Evolutionary conservation across 2,797 vertebrate genomes (phyloP), one percentile per base, ranked within the genome.

Genomic region (Squalus acanthias): DNA sequence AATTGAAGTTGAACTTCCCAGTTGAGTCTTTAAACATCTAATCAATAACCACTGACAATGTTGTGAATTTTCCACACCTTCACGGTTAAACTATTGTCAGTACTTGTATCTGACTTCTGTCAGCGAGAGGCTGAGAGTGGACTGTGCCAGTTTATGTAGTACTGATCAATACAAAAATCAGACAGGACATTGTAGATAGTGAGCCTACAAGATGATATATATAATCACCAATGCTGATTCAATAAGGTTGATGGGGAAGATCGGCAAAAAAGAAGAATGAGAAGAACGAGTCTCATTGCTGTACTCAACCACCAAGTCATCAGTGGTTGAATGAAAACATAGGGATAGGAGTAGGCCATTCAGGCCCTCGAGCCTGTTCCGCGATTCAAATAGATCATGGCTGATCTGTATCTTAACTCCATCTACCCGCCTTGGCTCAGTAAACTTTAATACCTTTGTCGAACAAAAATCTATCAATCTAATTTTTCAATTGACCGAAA

Each of bases 1-100:
- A 95, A 72, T 69, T 50, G 93, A 72, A 69, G 93, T 70, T 95
- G 93, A 94, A 70, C 24, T 95, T 69, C 93, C 67, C 67, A 70
- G 26, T 70, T 53, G 67, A 95, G 65, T 70, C 93, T 72, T 95
- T 70, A 46, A 95, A 53, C 93, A n/a, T 15, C 93, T 95, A 53
- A 95, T 95, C 93, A 95, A 69, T 95, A 69, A 72, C 67, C 12
- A 29, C 10, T 24, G 22, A 95, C 65, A 95, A 20, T 3, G 20
- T 72, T 26, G 39, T 46, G 63, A 67, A 70, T 95, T 72, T 95
- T 70, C 67, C 46, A 53, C 65, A 95, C 70, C 50, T 95, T 72
- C 94, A 33, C 33, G 29, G 29, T 92, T 65, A 92, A 65, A 33
- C 57, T 92, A 92, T 74, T 74, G 67, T 76, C 50, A 57, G 94